A percentile compares a stretch with the other conserved stretches of the same genome.
Evolutionary conservation across 1,140 invertebrate species (phyloP).

Genomic region (Bombus sibiricus): DNA sequence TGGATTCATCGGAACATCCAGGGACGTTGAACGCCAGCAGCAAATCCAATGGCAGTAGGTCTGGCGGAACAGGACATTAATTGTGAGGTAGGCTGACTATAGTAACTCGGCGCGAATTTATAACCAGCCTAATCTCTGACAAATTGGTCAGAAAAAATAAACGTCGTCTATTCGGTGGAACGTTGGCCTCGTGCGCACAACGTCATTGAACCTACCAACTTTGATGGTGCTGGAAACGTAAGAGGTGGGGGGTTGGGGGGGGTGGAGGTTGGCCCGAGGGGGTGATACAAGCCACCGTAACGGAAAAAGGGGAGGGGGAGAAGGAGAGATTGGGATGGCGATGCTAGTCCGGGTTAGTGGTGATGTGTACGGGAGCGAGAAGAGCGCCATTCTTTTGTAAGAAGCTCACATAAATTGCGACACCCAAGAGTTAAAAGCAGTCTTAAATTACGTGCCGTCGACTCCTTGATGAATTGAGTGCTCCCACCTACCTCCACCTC

Average conservation of each 20-base stretch:
- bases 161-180: slow-evolving; percentile 29
- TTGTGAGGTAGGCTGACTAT: slow-evolving; percentile 46
- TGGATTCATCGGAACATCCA: no score
- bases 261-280: slow-evolving; percentile 33
- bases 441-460: slow-evolving; percentile 83
- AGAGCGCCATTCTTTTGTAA: slow-evolving; percentile 82
- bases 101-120: slow-evolving; percentile 75
- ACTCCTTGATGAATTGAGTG: slow-evolving; percentile 83
- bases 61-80: slow-evolving; percentile 51
- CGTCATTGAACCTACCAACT: slow-evolving; percentile 47
- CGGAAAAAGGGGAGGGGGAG: slow-evolving; percentile 35
- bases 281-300: slow-evolving; percentile 59
- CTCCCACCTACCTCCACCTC: slow-evolving; percentile 64
- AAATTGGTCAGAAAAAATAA: slow-evolving; percentile 74
- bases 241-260: slow-evolving; percentile 1
- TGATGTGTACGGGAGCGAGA: slow-evolving; percentile 68
- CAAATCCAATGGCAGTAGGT: neutral
- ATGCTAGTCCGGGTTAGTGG: slow-evolving; percentile 52
- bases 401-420: slow-evolving; percentile 83
- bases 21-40: neutral
- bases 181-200: slow-evolving; percentile 3
- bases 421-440: slow-evolving; percentile 83
- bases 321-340: slow-evolving; percentile 48
- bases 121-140: slow-evolving; percentile 78
- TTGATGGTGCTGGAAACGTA: slow-evolving; percentile 19